These are phyloP conservation scores for Agrypnus murinus DNA, from an alignment of 2,888 invertebrate species.

Conservation along the genomic window DNA sequence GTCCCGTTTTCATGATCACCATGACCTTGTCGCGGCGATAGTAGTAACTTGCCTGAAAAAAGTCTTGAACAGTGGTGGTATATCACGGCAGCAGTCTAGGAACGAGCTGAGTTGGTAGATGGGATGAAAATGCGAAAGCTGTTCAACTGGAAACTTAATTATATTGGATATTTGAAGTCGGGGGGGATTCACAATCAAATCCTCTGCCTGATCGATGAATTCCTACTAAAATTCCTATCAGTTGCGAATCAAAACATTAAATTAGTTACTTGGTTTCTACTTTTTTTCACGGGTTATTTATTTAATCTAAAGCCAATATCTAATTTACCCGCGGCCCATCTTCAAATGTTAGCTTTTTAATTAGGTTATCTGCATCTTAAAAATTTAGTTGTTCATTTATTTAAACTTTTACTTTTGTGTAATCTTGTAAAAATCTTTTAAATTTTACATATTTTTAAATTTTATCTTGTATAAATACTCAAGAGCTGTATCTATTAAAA, in stretches of 20 bases:
- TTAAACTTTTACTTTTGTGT: no score
- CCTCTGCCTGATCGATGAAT: constrained; percentile 65
- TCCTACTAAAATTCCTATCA: constrained; percentile 48
- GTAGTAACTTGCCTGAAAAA: constrained; percentile 20
- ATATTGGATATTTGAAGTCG: constrained; percentile 68
- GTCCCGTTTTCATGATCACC: constrained; percentile 37
- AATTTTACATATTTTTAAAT: no score
- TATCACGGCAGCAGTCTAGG: constrained; percentile 42
- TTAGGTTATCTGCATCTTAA: no score
- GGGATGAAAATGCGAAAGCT: constrained; percentile 65
- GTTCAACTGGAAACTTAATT: constrained; percentile 69
- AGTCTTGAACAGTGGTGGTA: constrained; percentile 40
- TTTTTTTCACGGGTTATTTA: constrained; percentile 40
- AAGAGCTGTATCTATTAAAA: no score
- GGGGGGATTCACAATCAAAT: constrained; percentile 68
- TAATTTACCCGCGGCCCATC: constrained; percentile 3
- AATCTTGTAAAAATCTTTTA: no score
- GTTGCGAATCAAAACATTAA: constrained; percentile 46
- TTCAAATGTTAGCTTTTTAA: no score
- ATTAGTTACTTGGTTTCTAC: constrained; percentile 45
- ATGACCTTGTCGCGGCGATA: constrained; percentile 30
- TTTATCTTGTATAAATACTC: no score
- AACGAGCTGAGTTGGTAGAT: constrained; percentile 48
- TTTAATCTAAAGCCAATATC: constrained; percentile 37
- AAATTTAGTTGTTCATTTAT: no score